A percentile compares a stretch with the other conserved stretches of the same genome.
Conservation (phyloP, 2,888 invertebrate species). For the Nesidiocoris tenuis region DNA sequence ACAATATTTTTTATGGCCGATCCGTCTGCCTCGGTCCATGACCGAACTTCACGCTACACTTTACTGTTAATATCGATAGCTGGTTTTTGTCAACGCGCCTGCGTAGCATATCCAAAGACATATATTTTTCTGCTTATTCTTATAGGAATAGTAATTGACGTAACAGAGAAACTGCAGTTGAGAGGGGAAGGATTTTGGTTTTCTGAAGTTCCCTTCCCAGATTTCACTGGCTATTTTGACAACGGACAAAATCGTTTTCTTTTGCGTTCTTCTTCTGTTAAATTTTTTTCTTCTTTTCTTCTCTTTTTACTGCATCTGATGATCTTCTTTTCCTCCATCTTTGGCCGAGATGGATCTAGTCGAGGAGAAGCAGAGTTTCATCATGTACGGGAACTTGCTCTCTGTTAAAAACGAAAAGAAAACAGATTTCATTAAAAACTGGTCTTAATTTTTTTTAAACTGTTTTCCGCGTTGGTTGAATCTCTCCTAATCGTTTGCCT, state of each 20-base stretch:
- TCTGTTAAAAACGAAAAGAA: slow-evolving; percentile 61
- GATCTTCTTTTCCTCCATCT: slow-evolving; percentile 28
- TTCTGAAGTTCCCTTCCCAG: slow-evolving; percentile 31
- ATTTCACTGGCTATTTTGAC: slow-evolving; percentile 41
- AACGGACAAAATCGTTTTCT: slow-evolving; percentile 28
- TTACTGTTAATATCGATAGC: background rate
- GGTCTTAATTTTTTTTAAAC: no score
- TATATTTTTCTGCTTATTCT: slow-evolving; percentile 46
- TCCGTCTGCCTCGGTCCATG: background rate
- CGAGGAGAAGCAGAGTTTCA: slow-evolving; percentile 97
- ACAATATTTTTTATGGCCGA: no score
- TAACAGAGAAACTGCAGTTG: slow-evolving; percentile 47
- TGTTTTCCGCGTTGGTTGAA: no score
- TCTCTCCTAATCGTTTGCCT: no score
- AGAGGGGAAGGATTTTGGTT: slow-evolving; percentile 26
- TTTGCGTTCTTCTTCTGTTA: background rate
- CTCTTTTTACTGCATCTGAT: slow-evolving; percentile 38
- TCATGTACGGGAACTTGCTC: slow-evolving; percentile 96
- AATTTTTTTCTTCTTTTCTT: background rate
- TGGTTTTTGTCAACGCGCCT: background rate
- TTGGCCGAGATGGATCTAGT: slow-evolving; percentile 59
- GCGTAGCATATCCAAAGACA: slow-evolving; percentile 17
- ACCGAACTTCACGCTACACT: background rate
- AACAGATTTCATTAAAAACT: background rate
- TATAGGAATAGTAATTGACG: slow-evolving; percentile 48